Conservation (phyloP, 2,113 vertebrate genomes). For the Rissa tridactyla region DNA sequence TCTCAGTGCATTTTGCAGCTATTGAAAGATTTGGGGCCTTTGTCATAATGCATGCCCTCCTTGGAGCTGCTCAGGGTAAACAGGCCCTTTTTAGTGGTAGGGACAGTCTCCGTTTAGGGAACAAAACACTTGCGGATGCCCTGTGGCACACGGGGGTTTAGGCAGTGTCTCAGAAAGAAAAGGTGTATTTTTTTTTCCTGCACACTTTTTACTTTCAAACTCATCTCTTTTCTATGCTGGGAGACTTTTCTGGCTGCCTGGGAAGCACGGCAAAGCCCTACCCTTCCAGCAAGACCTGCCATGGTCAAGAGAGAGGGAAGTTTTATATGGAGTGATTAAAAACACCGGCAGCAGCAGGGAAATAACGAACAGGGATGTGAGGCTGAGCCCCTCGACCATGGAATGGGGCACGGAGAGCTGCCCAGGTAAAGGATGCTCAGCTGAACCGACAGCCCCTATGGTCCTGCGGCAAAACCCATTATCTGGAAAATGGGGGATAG, state of each 20-base stretch:
- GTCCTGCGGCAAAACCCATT: not conserved
- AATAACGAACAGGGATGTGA: not conserved
- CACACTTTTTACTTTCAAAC: not conserved
- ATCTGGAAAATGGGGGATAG: not conserved
- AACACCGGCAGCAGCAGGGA: not conserved
- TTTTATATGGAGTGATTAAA: not conserved
- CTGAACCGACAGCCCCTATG: not conserved
- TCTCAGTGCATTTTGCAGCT: not conserved
- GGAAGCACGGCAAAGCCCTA: not conserved
- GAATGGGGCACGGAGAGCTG: not conserved
- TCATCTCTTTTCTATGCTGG: not conserved
- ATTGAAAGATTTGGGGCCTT: not conserved
- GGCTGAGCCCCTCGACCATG: not conserved
- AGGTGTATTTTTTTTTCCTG: not conserved
- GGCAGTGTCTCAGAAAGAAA: not conserved
- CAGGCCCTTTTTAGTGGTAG: not conserved
- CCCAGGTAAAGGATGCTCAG: not conserved
- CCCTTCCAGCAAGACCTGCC: not conserved
- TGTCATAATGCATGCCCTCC: not conserved
- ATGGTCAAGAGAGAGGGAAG: not conserved
- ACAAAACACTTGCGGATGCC: not conserved
- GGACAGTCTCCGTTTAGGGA: not conserved
- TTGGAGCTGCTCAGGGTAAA: not conserved
- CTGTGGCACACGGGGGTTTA: not conserved
- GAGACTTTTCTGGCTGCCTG: not conserved